These are phyloP conservation scores for Triplophysa rosa DNA, from an alignment of 2,113 vertebrate species.

Conservation along the genomic window DNA sequence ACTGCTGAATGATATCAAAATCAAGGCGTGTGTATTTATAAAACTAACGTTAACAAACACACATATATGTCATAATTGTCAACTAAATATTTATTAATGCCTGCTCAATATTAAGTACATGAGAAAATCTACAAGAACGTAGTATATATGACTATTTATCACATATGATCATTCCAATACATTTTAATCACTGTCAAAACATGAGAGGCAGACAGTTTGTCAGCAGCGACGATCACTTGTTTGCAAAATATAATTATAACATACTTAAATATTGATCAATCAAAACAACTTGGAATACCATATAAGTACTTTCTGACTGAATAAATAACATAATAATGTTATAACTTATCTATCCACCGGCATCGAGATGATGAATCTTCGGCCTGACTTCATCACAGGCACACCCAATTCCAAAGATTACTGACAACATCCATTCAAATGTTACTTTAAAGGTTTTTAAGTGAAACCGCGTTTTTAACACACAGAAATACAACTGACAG, in stretches of 20 bases:
- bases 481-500: constrained; percentile 1
- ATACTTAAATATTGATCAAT: neutral
- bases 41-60: neutral
- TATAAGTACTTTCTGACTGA: neutral
- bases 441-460: neutral
- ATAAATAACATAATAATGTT: neutral
- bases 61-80: neutral
- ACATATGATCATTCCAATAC: neutral
- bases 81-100: neutral
- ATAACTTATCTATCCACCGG: constrained; percentile 8
- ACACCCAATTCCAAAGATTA: constrained; percentile 28
- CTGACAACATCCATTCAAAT: neutral
- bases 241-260: constrained; percentile 13
- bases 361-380: constrained; percentile 17
- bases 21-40: neutral
- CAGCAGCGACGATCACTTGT: constrained; percentile 7
- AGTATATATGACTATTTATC: neutral
- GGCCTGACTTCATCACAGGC: constrained; percentile 26
- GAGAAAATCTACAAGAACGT: neutral
- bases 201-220: neutral
- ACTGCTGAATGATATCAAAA: constrained; percentile 7
- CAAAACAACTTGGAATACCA: neutral
- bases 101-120: neutral
- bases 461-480: neutral
- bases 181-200: constrained; percentile 14